Conservation (phyloP, 1,140 invertebrate genomes). For the Daktulosphaira vitifoliae region DNA sequence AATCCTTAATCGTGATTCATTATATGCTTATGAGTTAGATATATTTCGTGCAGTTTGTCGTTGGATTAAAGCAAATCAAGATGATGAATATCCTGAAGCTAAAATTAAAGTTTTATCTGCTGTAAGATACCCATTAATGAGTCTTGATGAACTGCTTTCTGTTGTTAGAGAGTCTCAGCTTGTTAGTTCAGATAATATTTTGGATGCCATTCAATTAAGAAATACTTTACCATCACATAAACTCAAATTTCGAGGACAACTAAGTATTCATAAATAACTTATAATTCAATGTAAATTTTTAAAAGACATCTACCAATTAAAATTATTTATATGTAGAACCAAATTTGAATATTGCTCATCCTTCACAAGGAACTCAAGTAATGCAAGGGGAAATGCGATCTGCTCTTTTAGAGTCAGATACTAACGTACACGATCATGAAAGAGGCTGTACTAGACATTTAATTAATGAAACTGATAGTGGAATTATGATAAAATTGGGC, state of each 20-base stretch:
- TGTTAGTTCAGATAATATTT: conserved; percentile 76
- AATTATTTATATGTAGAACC: conserved; percentile 51
- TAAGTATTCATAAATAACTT: conserved; percentile 48
- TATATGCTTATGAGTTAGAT: conserved; percentile 90
- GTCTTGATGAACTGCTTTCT: conserved; percentile 73
- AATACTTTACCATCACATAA: conserved; percentile 60
- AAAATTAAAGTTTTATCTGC: conserved; percentile 36
- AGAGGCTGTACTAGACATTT: conserved; percentile 84
- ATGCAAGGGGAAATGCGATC: conserved; percentile 77
- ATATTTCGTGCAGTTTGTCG: conserved; percentile 81
- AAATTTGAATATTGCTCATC: conserved; percentile 84
- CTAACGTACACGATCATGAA: conserved; percentile 81
- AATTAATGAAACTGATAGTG: conserved; percentile 61
- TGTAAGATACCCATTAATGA: conserved; percentile 81
- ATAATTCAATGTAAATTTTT: no score
- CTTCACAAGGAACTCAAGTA: conserved; percentile 67
- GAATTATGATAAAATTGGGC: conserved; percentile 81
- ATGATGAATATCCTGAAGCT: conserved; percentile 29
- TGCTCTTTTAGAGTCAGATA: conserved; percentile 80
- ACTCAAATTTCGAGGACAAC: conserved; percentile 68
- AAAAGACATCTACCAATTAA: no score
- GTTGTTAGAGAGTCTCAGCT: conserved; percentile 76
- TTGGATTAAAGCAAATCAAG: conserved; percentile 70
- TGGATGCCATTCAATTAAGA: conserved; percentile 86
- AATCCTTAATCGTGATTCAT: conserved; percentile 84